Conservation (phyloP, 2,113 vertebrate species). For the Lepus europaeus region DNA sequence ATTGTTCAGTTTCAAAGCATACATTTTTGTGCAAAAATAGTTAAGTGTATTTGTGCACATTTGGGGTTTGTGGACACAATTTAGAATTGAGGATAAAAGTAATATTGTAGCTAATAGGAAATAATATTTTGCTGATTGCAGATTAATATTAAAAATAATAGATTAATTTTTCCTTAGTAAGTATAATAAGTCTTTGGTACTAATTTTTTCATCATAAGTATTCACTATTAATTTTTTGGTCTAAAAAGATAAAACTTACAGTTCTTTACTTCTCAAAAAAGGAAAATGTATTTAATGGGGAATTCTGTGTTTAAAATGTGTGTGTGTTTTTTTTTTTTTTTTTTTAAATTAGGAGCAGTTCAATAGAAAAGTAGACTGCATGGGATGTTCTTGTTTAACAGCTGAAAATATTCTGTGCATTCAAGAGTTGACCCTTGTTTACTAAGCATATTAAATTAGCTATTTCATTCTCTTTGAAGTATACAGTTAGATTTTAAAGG, state of each 20-base stretch:
- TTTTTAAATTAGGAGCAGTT: constrained; percentile 55
- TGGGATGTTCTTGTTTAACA: constrained; percentile 7
- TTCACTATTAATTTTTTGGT: constrained; percentile 37
- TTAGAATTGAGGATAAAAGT: too few relatives aligned
- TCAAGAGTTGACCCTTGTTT: neutral
- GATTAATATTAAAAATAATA: constrained; percentile 40
- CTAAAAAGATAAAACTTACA: constrained; percentile 28
- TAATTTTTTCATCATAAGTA: constrained; percentile 55
- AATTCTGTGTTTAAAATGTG: constrained; percentile 31
- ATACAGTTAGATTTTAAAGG: constrained; percentile 54
- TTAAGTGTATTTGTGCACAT: neutral
- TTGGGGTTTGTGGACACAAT: too few relatives aligned
- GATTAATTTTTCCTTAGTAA: constrained; percentile 33
- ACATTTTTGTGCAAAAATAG: constrained; percentile 62
- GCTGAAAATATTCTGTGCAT: constrained; percentile 31
- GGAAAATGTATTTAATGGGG: constrained; percentile 47
- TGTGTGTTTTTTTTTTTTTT: neutral
- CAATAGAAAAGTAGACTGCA: neutral
- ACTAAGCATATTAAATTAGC: constrained; percentile 24
- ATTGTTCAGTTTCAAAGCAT: constrained; percentile 64
- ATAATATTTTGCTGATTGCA: constrained; percentile 48
- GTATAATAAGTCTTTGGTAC: neutral
- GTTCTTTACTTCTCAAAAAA: constrained; percentile 20
- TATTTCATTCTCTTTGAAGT: neutral
- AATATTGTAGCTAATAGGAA: neutral